A percentile compares a stretch with the other conserved stretches of the same genome.
phyloP scores from a whole-genome alignment of 2,888 invertebrate species.

The Drosophila emarginata region DNA sequence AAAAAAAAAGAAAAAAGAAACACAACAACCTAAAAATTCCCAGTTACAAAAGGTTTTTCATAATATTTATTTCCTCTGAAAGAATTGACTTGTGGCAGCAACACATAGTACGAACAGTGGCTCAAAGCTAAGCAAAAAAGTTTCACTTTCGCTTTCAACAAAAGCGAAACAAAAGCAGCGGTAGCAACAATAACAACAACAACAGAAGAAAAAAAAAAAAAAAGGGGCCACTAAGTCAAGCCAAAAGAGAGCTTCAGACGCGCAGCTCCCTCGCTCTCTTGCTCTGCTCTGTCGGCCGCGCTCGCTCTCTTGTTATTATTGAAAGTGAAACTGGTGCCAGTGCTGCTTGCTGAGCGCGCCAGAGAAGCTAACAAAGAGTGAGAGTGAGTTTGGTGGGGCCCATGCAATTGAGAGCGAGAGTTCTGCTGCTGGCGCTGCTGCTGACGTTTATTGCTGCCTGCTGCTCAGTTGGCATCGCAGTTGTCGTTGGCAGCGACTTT shows the following conservation, averaged over 20 bases:
- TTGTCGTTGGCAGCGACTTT: slow-evolving; percentile 36
- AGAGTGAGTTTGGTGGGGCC: slow-evolving; percentile 4
- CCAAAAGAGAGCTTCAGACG: slow-evolving; percentile 31
- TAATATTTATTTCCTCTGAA: slow-evolving; percentile 51
- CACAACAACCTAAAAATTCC: slow-evolving; percentile 34
- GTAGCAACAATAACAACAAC: slow-evolving; percentile 16
- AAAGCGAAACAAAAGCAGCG: slow-evolving; percentile 51
- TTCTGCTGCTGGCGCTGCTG: slow-evolving; percentile 38
- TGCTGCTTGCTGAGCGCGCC: neutral
- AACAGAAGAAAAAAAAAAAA: slow-evolving; percentile 45
- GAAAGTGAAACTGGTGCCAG: slow-evolving; percentile 69
- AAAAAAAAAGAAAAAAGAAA: slow-evolving; percentile 52
- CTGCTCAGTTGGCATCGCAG: slow-evolving; percentile 27
- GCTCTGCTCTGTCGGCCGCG: neutral
- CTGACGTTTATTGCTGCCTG: neutral
- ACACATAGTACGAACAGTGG: slow-evolving; percentile 45
- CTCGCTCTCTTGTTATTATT: slow-evolving; percentile 32
- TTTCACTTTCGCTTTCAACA: slow-evolving; percentile 81
- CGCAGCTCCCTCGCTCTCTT: slow-evolving; percentile 26
- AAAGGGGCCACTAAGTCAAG: slow-evolving; percentile 74
- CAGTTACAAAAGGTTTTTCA: slow-evolving; percentile 58
- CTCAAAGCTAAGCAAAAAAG: slow-evolving; percentile 68
- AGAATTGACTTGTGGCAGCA: slow-evolving; percentile 55
- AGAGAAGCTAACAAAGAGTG: slow-evolving; percentile 17
- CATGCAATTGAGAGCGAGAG: slow-evolving; percentile 66